Percentiles rank a stretch among this genome's conserved stretches.
Evolutionary conservation across 2,888 invertebrate genomes (phyloP).

Genomic region (Xestia xanthographa): DNA sequence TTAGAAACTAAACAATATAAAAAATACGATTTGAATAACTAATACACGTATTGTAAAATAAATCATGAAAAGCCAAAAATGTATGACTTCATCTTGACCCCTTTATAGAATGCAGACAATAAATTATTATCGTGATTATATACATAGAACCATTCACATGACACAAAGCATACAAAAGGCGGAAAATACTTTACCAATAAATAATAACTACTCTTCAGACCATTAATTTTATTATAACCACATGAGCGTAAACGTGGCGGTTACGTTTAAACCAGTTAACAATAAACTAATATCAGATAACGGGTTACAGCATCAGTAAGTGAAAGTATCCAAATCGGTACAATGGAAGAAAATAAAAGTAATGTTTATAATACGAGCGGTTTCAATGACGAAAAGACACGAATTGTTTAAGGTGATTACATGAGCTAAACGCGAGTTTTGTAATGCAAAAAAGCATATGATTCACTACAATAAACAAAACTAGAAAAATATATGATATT

Average conservation of each 20-base stretch:
- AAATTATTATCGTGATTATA: not conserved
- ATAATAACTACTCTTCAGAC: not conserved
- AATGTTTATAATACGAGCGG: not conserved
- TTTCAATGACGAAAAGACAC: not conserved
- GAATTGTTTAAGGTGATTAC: not conserved
- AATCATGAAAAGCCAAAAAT: not conserved
- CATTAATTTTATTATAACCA: not conserved
- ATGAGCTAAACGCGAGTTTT: too few species aligned
- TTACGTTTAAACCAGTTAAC: conserved; percentile 18
- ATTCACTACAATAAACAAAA: too few species aligned
- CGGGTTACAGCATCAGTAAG: conserved; percentile 45
- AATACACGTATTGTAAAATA: not conserved
- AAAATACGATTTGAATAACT: not conserved
- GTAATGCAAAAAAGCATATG: too few species aligned
- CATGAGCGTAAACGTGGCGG: not conserved
- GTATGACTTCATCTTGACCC: not conserved
- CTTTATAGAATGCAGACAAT: not conserved
- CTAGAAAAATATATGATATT: too few species aligned
- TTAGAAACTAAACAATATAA: not conserved
- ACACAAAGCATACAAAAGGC: not conserved
- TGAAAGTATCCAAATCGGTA: conserved; percentile 55
- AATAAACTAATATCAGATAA: conserved; percentile 41
- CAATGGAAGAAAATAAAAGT: conserved; percentile 58
- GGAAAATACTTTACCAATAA: not conserved
- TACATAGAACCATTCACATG: too few species aligned